Conservation (phyloP, 2,113 vertebrate species). For the Pogonocichla stellata region DNA sequence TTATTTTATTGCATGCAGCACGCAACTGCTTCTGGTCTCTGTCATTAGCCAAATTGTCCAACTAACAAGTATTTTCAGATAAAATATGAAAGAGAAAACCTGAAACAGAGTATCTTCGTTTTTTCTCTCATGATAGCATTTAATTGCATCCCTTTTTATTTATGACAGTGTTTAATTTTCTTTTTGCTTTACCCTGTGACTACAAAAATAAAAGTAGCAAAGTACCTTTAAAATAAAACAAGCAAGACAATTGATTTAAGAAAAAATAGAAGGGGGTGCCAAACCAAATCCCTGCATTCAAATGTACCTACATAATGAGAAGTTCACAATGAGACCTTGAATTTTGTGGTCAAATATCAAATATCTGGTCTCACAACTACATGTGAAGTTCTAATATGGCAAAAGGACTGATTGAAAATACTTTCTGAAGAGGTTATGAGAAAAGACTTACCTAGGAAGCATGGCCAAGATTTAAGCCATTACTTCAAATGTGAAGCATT, state of each 20-base stretch:
- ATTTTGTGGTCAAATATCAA: conserved; percentile 16
- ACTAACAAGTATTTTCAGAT: background rate
- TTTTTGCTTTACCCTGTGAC: background rate
- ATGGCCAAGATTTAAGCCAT: conserved; percentile 58
- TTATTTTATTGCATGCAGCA: background rate
- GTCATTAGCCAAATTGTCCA: background rate
- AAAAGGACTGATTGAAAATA: conserved; percentile 52
- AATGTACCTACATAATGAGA: background rate
- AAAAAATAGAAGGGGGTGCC: background rate
- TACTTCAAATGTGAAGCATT: conserved; percentile 72
- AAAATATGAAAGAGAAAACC: background rate
- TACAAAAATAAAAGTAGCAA: conserved; percentile 15
- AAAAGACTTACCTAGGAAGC: conserved; percentile 67
- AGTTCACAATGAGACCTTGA: background rate
- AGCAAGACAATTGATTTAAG: background rate
- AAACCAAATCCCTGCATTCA: background rate
- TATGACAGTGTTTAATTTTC: conserved; percentile 5
- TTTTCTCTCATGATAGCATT: background rate
- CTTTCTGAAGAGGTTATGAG: conserved; percentile 67
- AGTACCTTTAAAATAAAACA: background rate
- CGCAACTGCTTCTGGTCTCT: background rate
- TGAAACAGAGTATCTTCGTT: background rate
- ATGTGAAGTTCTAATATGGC: conserved; percentile 3
- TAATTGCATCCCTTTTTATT: background rate
- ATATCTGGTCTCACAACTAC: background rate